Conservation (phyloP, 2,888 invertebrate species). For the Athalia cordata region DNA sequence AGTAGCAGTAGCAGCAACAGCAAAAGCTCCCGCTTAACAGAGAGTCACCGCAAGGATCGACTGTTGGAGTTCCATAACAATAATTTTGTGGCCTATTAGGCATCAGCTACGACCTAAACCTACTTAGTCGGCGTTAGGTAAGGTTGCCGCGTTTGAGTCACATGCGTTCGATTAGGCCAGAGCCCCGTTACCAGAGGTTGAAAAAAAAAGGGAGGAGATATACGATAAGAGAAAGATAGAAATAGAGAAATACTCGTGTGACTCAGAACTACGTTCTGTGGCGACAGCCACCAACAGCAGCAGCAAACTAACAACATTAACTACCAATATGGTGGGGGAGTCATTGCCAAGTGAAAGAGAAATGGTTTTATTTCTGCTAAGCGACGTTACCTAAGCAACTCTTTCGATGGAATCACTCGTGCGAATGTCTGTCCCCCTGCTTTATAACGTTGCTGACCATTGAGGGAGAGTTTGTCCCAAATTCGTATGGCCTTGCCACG, state of each 20-base stretch:
- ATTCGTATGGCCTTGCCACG: conserved; percentile 34
- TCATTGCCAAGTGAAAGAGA: conserved; percentile 47
- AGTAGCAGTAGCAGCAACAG: background rate
- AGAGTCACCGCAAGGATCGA: conserved; percentile 3
- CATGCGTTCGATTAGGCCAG: conserved; percentile 58
- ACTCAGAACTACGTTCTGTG: conserved; percentile 34
- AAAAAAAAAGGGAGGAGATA: conserved; percentile 7
- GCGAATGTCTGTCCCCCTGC: conserved; percentile 24
- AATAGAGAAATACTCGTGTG: conserved; percentile 23
- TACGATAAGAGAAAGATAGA: background rate
- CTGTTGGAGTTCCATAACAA: conserved; percentile 19
- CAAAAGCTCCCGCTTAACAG: conserved; percentile 2
- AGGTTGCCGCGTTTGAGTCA: conserved; percentile 56
- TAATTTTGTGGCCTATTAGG: conserved; percentile 42
- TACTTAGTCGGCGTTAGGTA: conserved; percentile 57
- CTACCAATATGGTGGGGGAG: conserved; percentile 30
- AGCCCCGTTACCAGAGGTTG: conserved; percentile 30
- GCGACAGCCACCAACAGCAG: conserved; percentile 15
- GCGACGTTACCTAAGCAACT: conserved; percentile 46
- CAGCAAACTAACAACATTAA: background rate
- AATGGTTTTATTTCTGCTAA: conserved; percentile 56
- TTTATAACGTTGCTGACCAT: conserved; percentile 21
- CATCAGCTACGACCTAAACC: conserved; percentile 54
- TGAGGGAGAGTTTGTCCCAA: conserved; percentile 43
- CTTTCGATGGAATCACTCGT: conserved; percentile 27